phyloP scores from a whole-genome alignment of 2,113 vertebrate species.

The Thalassarche chlororhynchos region DNA sequence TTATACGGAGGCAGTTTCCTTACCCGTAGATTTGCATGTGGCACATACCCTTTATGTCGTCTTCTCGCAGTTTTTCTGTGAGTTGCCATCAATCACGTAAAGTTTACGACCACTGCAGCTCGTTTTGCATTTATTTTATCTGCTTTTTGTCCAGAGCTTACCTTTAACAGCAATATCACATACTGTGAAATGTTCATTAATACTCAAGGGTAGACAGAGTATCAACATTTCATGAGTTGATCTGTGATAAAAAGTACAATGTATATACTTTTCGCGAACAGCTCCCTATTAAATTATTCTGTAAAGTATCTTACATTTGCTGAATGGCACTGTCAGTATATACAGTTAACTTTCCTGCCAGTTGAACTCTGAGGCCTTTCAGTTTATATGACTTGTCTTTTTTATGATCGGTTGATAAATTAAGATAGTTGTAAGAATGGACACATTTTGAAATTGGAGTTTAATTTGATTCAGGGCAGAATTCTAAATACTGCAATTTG shows the following conservation, averaged over 20 bases:
- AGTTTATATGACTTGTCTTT: background rate
- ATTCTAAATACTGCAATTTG: background rate
- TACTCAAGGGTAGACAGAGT: background rate
- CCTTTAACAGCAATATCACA: background rate
- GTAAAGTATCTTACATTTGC: background rate
- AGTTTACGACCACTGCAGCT: slow-evolving; percentile 25
- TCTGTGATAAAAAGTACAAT: background rate
- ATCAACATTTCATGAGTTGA: background rate
- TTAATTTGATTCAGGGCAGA: background rate
- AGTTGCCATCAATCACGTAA: slow-evolving; percentile 27
- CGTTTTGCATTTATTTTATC: slow-evolving; percentile 26
- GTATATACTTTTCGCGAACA: background rate
- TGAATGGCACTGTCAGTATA: background rate
- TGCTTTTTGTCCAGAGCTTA: slow-evolving; percentile 48
- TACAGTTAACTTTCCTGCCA: background rate
- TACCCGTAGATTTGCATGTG: background rate
- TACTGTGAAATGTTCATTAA: background rate
- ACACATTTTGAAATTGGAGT: background rate
- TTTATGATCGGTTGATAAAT: background rate
- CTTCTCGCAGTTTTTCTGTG: background rate
- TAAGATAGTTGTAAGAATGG: background rate
- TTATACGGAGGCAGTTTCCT: background rate
- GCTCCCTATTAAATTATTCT: slow-evolving; percentile 1
- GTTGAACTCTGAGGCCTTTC: background rate
- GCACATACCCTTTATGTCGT: slow-evolving; percentile 3